Evolutionary conservation across 2,113 vertebrate species (phyloP), one percentile per base, ranked within the genome.

Genomic region (Microcebus lehilahytsara): DNA sequence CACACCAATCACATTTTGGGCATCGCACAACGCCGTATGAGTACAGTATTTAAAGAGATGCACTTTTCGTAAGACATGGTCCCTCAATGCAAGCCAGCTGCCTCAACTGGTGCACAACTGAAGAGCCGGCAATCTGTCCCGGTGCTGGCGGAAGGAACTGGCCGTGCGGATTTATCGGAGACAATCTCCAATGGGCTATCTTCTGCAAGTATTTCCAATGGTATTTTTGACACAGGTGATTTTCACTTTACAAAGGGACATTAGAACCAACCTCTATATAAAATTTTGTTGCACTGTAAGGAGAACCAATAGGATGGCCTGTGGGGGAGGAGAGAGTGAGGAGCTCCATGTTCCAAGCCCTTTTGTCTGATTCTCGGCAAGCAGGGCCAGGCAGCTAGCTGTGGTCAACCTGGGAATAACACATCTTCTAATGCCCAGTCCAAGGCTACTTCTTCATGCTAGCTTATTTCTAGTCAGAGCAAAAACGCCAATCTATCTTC

Each of bases 41-140:
- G 60, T 66, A 49, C 34, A 69, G 40, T 58, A 89, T 71, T 89
- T 67, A 91, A 88, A 92, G 46, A 42, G 19, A 77, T 37, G 14
- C 9, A 69, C 80, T 88, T 92, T 75, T 69, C 81, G 72, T 88
- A 85, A 94, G 77, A 77, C 53, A 56, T 20, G 46, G 90, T 46
- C 62, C 84, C 90, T 42, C 74, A 89, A 69, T 16, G 19, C 34
- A 86, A 69, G 49, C 79, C 84, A 97, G 91, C 62, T 95, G 87
- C 64, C 92, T 84, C 51, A n/a, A 53, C 53, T 81, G 51, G 75
- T 46, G 22, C 66, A 46, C 72, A 40, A 4, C 27, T 40, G 49
- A 78, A 58, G 19, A 83, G 62, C 42, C 49, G 37, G 85, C 0
- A 1, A 74, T 4, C 19, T 79, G 46, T 49, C 22, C 80, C 58